Evolutionary conservation across 2,888 invertebrate species (phyloP).

Genomic region (Noctua janthina): DNA sequence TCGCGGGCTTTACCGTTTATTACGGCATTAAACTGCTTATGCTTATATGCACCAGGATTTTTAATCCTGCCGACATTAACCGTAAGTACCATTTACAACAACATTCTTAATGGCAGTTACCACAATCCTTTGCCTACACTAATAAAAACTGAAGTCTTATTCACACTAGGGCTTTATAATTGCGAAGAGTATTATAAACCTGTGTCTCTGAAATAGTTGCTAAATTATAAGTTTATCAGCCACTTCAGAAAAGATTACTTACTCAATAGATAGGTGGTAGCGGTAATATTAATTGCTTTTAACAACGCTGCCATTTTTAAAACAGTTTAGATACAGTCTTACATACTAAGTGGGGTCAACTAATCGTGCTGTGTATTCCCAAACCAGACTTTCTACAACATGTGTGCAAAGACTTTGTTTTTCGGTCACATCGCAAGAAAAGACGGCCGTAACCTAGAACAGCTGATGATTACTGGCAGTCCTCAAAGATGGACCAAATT

Average conservation of each 20-base stretch:
- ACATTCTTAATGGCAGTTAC: constrained; percentile 45
- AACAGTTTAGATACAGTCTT: background rate
- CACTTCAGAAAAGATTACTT: background rate
- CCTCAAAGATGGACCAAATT: background rate
- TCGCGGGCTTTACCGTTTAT: constrained; percentile 51
- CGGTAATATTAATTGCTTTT: background rate
- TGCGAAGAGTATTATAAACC: background rate
- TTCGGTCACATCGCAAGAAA: background rate
- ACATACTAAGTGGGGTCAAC: background rate
- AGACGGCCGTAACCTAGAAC: background rate
- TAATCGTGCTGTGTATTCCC: background rate
- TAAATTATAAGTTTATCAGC: no score
- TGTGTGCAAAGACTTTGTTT: background rate
- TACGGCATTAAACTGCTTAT: constrained; percentile 70
- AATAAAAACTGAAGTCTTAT: constrained; percentile 29
- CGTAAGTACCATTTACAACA: constrained; percentile 48
- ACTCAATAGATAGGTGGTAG: background rate
- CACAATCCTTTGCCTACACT: constrained; percentile 36
- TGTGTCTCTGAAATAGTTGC: background rate
- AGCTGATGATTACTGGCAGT: background rate
- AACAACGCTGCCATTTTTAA: background rate
- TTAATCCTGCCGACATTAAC: constrained; percentile 52
- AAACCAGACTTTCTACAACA: background rate
- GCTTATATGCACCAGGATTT: constrained; percentile 55
- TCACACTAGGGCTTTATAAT: constrained; percentile 14